phyloP scores from a whole-genome alignment of 1,140 invertebrate species.

The Antheraea pernyi region DNA sequence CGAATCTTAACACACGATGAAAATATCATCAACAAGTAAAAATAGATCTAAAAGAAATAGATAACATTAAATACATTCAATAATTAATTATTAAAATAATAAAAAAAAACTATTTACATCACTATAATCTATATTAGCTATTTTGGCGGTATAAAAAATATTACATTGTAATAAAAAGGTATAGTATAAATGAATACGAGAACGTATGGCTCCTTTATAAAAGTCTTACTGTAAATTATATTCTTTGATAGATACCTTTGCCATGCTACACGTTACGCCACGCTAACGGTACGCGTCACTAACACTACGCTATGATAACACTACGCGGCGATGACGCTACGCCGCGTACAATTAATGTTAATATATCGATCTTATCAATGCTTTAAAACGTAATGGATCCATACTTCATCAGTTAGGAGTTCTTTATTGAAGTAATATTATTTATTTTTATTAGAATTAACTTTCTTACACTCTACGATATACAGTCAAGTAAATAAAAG shows the following conservation, averaged over 20 bases:
- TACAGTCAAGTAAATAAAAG: no score
- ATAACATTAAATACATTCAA: slow-evolving; percentile 5
- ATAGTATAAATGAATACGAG: not conserved
- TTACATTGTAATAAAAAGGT: not conserved
- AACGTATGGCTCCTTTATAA: not conserved
- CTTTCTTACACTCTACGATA: no score
- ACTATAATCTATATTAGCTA: not conserved
- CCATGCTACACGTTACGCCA: no score
- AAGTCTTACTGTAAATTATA: not conserved
- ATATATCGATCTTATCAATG: no score
- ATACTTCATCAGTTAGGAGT: no score
- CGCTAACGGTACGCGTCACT: no score
- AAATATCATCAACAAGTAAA: not conserved
- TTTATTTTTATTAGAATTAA: no score
- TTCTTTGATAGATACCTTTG: not conserved
- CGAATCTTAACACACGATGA: not conserved
- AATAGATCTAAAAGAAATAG: not conserved
- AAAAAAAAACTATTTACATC: not conserved
- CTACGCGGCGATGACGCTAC: no score
- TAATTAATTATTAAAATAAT: not conserved
- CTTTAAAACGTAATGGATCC: no score
- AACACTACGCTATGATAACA: no score
- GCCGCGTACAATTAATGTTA: no score
- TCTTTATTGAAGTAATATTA: no score
- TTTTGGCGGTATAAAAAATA: slow-evolving; percentile 1